Percentiles rank a stretch among this genome's conserved stretches.
Conservation (phyloP, 2,888 invertebrate species). For the Diadromus collaris region DNA sequence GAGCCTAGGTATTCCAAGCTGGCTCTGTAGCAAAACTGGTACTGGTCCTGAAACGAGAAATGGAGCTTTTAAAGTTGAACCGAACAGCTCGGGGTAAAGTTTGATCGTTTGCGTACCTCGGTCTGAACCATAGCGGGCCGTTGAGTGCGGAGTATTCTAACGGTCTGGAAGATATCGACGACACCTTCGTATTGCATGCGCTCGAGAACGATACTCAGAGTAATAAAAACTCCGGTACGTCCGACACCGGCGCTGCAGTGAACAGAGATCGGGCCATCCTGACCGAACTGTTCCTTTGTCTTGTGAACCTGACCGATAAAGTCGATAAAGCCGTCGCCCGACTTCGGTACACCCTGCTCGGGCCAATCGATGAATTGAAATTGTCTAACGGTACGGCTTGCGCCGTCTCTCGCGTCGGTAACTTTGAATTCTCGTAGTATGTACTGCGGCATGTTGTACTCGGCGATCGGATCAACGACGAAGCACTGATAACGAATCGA, state of each 20-base stretch:
- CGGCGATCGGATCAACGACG: conserved; percentile 99
- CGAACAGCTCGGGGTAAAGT: not conserved
- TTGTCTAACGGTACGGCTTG: conserved; percentile 96
- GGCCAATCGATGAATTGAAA: conserved; percentile 99
- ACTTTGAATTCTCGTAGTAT: conserved; percentile 99
- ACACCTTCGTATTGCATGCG: conserved; percentile 99
- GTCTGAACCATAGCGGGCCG: conserved; percentile 99
- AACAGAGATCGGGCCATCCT: conserved; percentile 99
- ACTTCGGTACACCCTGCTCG: conserved; percentile 98
- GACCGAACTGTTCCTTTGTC: conserved; percentile 99
- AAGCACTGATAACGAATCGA: conserved; percentile 98
- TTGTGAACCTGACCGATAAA: conserved; percentile 99
- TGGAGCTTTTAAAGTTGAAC: not conserved
- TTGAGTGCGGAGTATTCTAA: conserved; percentile 98
- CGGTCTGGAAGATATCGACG: conserved; percentile 99
- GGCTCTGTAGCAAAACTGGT: conserved; percentile 99
- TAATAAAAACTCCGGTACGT: conserved; percentile 98
- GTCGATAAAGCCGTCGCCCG: conserved; percentile 99
- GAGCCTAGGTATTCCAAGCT: conserved; percentile 99
- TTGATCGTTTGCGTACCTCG: conserved; percentile 85
- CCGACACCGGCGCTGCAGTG: conserved; percentile 98
- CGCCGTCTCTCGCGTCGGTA: conserved; percentile 98
- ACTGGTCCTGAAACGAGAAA: conserved; percentile 91
- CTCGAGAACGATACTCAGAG: conserved; percentile 98
- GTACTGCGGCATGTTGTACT: conserved; percentile 99